Evolutionary conservation across 2,797 vertebrate species (phyloP).

Genomic region (Schizothorax lantsangensis): DNA sequence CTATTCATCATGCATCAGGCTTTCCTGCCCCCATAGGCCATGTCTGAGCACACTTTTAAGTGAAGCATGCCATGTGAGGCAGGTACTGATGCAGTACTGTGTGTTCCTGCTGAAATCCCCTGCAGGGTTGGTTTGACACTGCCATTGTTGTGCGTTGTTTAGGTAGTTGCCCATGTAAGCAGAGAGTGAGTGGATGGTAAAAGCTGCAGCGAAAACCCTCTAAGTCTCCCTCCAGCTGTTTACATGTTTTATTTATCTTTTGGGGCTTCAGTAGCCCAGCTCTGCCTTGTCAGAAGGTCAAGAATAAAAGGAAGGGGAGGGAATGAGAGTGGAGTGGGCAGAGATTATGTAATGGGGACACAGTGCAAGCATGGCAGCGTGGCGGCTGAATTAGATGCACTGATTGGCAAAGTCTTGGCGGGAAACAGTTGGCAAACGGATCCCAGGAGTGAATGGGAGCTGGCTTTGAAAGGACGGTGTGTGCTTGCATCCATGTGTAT

Average conservation of each 20-base stretch:
- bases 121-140: constrained; percentile 47
- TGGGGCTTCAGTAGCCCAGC: constrained; percentile 4
- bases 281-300: constrained; percentile 46
- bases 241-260: constrained; percentile 46
- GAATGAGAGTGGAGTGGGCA: constrained; percentile 4
- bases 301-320: constrained; percentile 25
- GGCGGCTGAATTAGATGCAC: constrained; percentile 31
- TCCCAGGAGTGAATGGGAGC: constrained; percentile 28
- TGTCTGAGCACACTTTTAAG: constrained; percentile 32
- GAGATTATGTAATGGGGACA: constrained; percentile 43
- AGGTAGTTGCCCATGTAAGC: constrained; percentile 51
- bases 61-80: constrained; percentile 37
- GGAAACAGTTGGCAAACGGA: constrained; percentile 37
- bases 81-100: constrained; percentile 51
- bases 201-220: constrained; percentile 26
- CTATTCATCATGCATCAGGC: constrained; percentile 16
- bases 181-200: constrained; percentile 40
- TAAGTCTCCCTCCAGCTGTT: constrained; percentile 46
- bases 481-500: constrained; percentile 19
- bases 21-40: constrained; percentile 20
- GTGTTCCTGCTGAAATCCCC: constrained; percentile 48
- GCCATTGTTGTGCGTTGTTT: constrained; percentile 47
- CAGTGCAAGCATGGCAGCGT: constrained; percentile 39
- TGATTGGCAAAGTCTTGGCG: constrained; percentile 44
- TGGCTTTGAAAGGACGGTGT: constrained; percentile 25